Evolutionary conservation across 2,113 vertebrate genomes (phyloP).

Genomic region (Colius striatus): DNA sequence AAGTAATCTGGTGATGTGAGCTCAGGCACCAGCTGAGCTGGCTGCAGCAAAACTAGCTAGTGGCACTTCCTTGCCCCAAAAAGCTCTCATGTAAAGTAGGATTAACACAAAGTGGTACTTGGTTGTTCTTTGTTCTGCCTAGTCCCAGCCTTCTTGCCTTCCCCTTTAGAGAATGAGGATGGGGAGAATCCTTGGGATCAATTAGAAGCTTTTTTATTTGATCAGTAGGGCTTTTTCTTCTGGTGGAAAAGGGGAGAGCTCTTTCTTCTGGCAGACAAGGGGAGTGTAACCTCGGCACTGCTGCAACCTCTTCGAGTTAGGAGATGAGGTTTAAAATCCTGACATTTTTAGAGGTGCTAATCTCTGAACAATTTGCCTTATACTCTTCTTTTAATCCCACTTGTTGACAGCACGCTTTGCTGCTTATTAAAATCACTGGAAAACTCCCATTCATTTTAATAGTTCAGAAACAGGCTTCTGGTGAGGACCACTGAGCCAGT

Average conservation of each 20-base stretch:
- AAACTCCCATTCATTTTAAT: neutral
- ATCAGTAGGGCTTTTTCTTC: neutral
- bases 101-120: neutral
- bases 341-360: slow-evolving; percentile 37
- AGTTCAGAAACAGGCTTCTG: neutral
- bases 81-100: neutral
- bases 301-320: neutral
- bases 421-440: slow-evolving; percentile 9
- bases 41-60: neutral
- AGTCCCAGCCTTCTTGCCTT: neutral
- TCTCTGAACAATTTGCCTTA: neutral
- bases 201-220: neutral
- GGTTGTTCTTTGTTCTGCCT: neutral
- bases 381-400: neutral
- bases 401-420: neutral
- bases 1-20: fast-evolving
- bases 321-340: neutral
- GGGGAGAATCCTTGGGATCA: neutral
- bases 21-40: neutral
- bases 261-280: neutral
- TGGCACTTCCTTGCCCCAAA: neutral
- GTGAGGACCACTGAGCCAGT: neutral
- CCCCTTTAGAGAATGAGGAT: neutral
- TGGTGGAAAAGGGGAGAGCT: neutral
- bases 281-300: neutral